These are phyloP conservation scores for Meloe dianella DNA, from an alignment of 2,888 invertebrate species.

Conservation along the genomic window DNA sequence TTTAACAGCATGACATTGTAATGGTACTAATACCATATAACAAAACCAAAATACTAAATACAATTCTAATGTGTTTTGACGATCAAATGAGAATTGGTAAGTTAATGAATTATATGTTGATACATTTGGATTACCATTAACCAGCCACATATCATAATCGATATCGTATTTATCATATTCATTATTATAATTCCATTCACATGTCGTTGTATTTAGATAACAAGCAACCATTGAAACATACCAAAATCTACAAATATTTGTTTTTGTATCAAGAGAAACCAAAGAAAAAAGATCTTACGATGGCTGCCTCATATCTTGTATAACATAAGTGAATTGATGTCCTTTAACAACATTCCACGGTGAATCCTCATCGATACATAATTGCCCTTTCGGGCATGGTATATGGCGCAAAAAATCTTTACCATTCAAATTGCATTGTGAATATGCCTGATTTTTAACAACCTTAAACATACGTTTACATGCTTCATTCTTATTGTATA, in stretches of 20 bases:
- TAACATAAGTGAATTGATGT: conserved; percentile 93
- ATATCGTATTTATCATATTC: conserved; percentile 60
- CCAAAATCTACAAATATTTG: conserved; percentile 77
- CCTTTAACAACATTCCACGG: conserved; percentile 84
- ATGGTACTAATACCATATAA: conserved; percentile 81
- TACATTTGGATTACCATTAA: conserved; percentile 93
- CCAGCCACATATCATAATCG: conserved; percentile 92
- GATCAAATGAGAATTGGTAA: conserved; percentile 96
- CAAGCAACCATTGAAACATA: conserved; percentile 95
- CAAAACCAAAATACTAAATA: conserved; percentile 87
- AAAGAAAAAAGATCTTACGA: conserved; percentile 65
- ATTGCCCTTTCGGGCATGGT: conserved; percentile 76
- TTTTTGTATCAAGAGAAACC: background rate
- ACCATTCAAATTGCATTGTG: conserved; percentile 81
- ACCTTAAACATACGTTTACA: conserved; percentile 88
- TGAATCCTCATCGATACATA: conserved; percentile 88
- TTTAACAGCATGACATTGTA: conserved; percentile 90
- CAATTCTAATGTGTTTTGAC: conserved; percentile 89
- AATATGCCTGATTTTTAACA: conserved; percentile 82
- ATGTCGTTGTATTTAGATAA: conserved; percentile 78
- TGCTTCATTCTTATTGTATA: conserved; percentile 71
- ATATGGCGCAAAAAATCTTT: conserved; percentile 82
- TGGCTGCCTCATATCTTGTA: conserved; percentile 87
- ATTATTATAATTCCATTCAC: conserved; percentile 83
- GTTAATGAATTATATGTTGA: conserved; percentile 86